Conservation (phyloP, 2,113 vertebrate species). For the Gymnorhina tibicen region DNA sequence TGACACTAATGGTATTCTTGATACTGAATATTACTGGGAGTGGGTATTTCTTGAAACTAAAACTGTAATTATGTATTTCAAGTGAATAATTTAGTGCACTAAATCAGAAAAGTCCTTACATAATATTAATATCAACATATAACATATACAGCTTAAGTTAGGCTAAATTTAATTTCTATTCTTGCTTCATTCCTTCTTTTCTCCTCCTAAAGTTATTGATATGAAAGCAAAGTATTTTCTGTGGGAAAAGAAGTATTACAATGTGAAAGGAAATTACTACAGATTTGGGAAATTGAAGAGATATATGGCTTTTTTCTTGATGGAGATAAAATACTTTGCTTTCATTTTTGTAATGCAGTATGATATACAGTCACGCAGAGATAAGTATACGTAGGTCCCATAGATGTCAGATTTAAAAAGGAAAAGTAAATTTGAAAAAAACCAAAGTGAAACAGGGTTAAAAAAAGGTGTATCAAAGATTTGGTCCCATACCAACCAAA, state of each 20-base stretch:
- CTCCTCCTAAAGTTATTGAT: background rate
- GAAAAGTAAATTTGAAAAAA: background rate
- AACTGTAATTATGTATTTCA: background rate
- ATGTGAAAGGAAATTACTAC: background rate
- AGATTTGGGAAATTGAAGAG: background rate
- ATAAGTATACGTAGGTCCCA: background rate
- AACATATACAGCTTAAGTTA: background rate
- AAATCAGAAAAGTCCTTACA: background rate
- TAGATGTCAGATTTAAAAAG: background rate
- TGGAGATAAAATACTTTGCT: background rate
- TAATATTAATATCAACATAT: background rate
- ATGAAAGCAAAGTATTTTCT: background rate
- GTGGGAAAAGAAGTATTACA: background rate
- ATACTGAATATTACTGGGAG: background rate
- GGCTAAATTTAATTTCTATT: background rate
- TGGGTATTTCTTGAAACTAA: background rate
- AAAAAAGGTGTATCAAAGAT: background rate
- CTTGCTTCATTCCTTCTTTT: background rate
- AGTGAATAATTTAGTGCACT: background rate
- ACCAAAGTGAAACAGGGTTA: accelerated
- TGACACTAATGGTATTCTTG: background rate
- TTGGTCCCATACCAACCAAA: background rate
- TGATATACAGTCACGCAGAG: background rate
- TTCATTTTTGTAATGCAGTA: background rate
- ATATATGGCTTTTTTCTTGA: background rate